Conservation (phyloP, 2,888 invertebrate genomes). For the Aspidapion aeneum region DNA sequence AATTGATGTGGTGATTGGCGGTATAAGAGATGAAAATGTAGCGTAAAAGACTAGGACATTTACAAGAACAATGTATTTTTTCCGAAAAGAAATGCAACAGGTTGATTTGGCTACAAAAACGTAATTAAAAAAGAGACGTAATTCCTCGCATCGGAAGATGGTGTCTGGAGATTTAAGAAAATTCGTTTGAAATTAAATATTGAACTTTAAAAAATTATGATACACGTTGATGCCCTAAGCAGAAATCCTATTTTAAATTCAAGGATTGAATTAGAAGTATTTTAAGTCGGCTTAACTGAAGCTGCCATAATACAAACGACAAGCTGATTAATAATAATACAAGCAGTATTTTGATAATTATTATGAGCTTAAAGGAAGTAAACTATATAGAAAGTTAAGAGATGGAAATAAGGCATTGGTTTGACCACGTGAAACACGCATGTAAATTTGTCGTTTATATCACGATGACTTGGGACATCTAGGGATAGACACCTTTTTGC, state of each 20-base stretch:
- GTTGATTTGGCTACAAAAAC: too few relatives aligned
- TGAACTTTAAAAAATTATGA: slow-evolving; percentile 16
- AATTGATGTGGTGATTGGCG: slow-evolving; percentile 24
- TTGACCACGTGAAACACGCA: too few relatives aligned
- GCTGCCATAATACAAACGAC: slow-evolving; percentile 21
- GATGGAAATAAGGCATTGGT: too few relatives aligned
- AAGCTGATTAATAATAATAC: too few relatives aligned
- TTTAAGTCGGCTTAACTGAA: slow-evolving; percentile 23
- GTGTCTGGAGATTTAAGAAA: slow-evolving; percentile 21
- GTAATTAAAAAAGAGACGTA: too few relatives aligned
- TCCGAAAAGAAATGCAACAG: not conserved
- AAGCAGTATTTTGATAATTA: too few relatives aligned
- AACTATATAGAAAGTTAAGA: too few relatives aligned
- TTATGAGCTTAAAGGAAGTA: too few relatives aligned
- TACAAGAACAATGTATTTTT: too few relatives aligned
- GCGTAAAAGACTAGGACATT: not conserved
- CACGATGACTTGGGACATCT: too few relatives aligned
- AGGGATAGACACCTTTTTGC: not conserved
- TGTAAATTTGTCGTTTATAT: too few relatives aligned
- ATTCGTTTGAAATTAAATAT: slow-evolving; percentile 22
- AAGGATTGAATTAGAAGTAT: slow-evolving; percentile 10
- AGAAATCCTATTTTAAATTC: slow-evolving; percentile 12
- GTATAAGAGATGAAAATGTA: slow-evolving; percentile 20
- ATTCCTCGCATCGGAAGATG: too few relatives aligned
- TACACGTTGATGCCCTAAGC: slow-evolving; percentile 21